These are phyloP conservation scores for Hemicentrotus pulcherrimus DNA, from an alignment of 35 echinoderm and acorn worm species.

Conservation along the genomic window DNA sequence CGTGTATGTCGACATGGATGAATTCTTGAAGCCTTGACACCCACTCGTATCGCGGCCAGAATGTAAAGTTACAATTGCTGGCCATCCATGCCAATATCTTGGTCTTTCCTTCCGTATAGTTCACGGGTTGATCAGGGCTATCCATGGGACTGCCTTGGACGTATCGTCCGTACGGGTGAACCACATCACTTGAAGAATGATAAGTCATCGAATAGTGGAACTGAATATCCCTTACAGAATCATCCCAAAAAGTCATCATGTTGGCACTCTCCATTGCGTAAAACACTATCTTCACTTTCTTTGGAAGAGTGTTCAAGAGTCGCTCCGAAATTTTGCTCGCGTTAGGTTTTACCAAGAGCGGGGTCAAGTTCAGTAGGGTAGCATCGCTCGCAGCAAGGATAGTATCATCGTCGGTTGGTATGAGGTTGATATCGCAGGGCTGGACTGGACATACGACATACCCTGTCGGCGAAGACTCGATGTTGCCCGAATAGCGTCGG, in stretches of 20 bases:
- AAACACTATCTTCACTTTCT: conserved; percentile 64
- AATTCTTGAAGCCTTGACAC: not conserved
- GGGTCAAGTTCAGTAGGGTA: conserved; percentile 74
- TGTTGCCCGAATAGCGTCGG: not conserved
- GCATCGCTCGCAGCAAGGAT: conserved; percentile 67
- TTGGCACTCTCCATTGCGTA: conserved; percentile 77
- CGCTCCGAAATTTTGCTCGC: not conserved
- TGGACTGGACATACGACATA: conserved; percentile 69
- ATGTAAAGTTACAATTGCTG: conserved; percentile 23
- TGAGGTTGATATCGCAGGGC: conserved; percentile 63
- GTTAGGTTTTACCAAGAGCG: conserved; percentile 6
- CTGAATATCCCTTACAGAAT: conserved; percentile 53
- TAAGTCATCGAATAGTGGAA: conserved; percentile 77
- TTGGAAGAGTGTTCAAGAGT: not conserved
- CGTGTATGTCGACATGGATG: conserved; percentile 55
- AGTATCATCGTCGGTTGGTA: conserved; percentile 59
- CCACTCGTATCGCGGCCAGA: not conserved
- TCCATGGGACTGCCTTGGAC: conserved; percentile 41
- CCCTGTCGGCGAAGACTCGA: conserved; percentile 49
- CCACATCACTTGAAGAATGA: conserved; percentile 63
- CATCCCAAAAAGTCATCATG: conserved; percentile 79
- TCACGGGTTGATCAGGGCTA: not conserved
- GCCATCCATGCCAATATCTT: conserved; percentile 41
- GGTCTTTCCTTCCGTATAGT: conserved; percentile 59
- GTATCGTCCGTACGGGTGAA: conserved; percentile 75